Conservation (phyloP, 64 coral and sea anemone genomes). For the Porites lutea region DNA sequence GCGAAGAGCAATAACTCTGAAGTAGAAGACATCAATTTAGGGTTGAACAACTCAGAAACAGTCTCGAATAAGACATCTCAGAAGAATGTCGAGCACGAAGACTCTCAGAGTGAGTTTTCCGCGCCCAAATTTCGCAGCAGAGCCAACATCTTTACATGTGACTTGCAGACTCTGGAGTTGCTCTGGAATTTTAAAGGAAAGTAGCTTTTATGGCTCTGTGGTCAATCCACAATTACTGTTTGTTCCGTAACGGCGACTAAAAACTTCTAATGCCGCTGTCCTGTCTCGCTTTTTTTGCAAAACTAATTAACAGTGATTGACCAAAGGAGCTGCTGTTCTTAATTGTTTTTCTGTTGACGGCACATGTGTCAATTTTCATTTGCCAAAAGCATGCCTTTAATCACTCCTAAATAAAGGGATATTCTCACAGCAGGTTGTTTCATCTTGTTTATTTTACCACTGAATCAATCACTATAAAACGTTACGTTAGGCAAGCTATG, state of each 20-base stretch:
- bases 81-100: background rate
- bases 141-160: conserved; percentile 25
- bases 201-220: background rate
- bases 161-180: conserved; percentile 35
- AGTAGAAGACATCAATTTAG: background rate
- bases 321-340: too few relatives aligned
- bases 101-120: background rate
- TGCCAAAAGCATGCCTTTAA: too few relatives aligned
- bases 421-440: too few relatives aligned
- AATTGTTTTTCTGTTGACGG: too few relatives aligned
- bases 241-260: background rate
- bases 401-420: too few relatives aligned
- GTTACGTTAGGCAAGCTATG: too few relatives aligned
- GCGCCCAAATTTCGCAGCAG: conserved; percentile 25
- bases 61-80: background rate
- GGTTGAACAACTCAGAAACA: background rate
- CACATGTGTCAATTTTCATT: too few relatives aligned
- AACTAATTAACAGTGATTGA: too few relatives aligned
- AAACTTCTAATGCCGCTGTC: background rate
- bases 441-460: too few relatives aligned
- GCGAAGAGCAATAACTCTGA: background rate
- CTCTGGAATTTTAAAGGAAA: conserved; percentile 53
- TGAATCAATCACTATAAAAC: too few relatives aligned
- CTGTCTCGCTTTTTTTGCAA: too few relatives aligned
- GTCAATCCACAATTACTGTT: background rate